Percentiles rank a stretch among this genome's conserved stretches.
Conservation (phyloP, 2,797 vertebrate genomes). For the Notoglanidium macrostoma region DNA sequence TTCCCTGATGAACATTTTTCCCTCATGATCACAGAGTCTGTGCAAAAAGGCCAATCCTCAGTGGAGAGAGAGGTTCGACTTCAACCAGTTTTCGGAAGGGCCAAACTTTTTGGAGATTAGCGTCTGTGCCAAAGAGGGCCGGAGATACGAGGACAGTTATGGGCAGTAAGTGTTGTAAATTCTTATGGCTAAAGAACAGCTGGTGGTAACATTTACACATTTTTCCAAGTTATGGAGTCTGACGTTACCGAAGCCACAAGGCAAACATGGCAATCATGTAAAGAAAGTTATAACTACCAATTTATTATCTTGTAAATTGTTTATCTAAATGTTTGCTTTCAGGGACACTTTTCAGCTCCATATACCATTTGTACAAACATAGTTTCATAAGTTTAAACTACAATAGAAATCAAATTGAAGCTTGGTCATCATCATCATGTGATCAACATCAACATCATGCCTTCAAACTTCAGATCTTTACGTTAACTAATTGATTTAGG, state of each 20-base stretch:
- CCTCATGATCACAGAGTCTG: slow-evolving; percentile 72
- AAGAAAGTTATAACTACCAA: not conserved
- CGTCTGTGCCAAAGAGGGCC: slow-evolving; percentile 86
- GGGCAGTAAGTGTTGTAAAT: slow-evolving; percentile 81
- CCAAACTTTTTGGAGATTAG: slow-evolving; percentile 86
- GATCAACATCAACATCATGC: not conserved
- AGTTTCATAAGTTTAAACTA: not conserved
- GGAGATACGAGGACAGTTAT: slow-evolving; percentile 81
- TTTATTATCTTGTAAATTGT: not conserved
- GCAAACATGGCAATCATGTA: not conserved
- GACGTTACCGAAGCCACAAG: not conserved
- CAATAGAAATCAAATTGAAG: not conserved
- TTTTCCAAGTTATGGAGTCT: not conserved
- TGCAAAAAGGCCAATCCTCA: slow-evolving; percentile 88
- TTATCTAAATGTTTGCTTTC: not conserved
- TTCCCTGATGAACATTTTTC: not conserved
- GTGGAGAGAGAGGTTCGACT: slow-evolving; percentile 95
- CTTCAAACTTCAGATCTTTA: not conserved
- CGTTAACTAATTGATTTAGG: too few relatives aligned
- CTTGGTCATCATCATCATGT: not conserved
- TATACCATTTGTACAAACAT: not conserved
- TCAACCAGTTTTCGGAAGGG: slow-evolving; percentile 87
- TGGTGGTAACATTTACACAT: not conserved
- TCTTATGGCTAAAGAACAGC: not conserved
- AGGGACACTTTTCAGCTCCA: too few relatives aligned